These are phyloP conservation scores for Muscicapa comitata DNA, from an alignment of 2,797 vertebrate species.

Conservation along the genomic window DNA sequence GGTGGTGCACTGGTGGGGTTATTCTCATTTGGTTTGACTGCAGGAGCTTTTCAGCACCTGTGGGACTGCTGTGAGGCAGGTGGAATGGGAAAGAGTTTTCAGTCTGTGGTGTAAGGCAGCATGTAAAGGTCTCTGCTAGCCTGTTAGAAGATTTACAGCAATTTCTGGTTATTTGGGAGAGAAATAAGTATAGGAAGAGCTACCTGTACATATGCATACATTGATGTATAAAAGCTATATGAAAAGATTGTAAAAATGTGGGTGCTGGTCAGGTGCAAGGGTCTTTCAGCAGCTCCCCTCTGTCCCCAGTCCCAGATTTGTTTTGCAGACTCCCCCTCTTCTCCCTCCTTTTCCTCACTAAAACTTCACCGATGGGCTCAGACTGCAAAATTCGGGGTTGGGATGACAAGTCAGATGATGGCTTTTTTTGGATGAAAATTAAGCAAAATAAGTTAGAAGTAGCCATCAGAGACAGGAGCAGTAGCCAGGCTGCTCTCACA, in stretches of 20 bases:
- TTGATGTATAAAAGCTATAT: not conserved
- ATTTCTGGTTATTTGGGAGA: not conserved
- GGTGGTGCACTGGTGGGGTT: not conserved
- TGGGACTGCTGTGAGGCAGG: not conserved
- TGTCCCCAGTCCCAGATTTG: not conserved
- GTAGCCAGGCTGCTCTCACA: constrained; percentile 28
- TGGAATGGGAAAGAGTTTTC: not conserved
- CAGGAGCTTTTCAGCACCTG: not conserved
- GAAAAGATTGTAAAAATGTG: not conserved
- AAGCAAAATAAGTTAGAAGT: constrained; percentile 18
- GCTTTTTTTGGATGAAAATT: constrained; percentile 3
- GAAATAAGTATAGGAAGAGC: not conserved
- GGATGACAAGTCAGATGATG: not conserved
- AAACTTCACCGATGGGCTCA: not conserved
- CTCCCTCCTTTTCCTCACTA: not conserved
- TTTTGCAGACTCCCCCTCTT: not conserved
- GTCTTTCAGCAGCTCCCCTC: not conserved
- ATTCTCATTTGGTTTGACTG: not conserved
- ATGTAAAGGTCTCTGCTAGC: not conserved
- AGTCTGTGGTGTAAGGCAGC: not conserved
- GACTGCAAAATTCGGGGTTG: not conserved
- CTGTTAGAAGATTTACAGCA: not conserved
- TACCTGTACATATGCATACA: too few species aligned
- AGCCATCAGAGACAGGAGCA: not conserved
- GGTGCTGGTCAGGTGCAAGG: not conserved